Percentiles rank a stretch among this genome's conserved stretches.
These are phyloP conservation scores for Hypanus sabinus DNA, from an alignment of 2,113 vertebrate genomes.

Conservation along the genomic window DNA sequence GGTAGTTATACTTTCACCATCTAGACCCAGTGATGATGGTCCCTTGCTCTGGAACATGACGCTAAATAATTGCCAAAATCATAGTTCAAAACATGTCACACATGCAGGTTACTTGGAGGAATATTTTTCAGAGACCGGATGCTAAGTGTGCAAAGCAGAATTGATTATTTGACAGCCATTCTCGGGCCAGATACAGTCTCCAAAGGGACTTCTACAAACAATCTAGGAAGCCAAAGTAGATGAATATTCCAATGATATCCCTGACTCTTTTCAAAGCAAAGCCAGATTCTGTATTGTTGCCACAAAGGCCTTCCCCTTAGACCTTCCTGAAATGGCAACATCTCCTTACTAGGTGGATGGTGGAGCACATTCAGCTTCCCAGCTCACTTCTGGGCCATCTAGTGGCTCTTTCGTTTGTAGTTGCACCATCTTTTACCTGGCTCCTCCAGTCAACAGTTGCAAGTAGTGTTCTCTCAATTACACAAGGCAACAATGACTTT, in stretches of 20 bases:
- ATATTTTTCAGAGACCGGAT: neutral
- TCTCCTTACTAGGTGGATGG: no score
- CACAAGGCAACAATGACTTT: no score
- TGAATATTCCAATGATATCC: neutral
- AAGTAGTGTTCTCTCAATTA: no score
- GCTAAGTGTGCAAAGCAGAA: neutral
- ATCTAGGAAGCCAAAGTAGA: neutral
- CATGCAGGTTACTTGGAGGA: neutral
- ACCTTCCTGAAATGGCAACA: no score
- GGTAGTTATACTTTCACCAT: neutral
- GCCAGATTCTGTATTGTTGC: neutral
- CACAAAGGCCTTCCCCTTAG: no score
- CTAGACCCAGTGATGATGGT: neutral
- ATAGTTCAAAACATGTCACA: neutral
- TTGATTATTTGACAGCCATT: neutral
- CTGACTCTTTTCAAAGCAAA: neutral
- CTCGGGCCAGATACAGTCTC: neutral
- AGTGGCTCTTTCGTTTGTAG: no score
- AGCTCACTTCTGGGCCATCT: no score
- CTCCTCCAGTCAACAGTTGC: no score
- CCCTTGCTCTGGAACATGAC: neutral
- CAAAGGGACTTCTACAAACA: neutral
- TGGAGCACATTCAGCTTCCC: no score
- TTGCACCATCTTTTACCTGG: no score
- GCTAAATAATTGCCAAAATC: neutral